phyloP scores from a whole-genome alignment of 2,797 vertebrate genomes.

The Lagorchestes hirsutus region DNA sequence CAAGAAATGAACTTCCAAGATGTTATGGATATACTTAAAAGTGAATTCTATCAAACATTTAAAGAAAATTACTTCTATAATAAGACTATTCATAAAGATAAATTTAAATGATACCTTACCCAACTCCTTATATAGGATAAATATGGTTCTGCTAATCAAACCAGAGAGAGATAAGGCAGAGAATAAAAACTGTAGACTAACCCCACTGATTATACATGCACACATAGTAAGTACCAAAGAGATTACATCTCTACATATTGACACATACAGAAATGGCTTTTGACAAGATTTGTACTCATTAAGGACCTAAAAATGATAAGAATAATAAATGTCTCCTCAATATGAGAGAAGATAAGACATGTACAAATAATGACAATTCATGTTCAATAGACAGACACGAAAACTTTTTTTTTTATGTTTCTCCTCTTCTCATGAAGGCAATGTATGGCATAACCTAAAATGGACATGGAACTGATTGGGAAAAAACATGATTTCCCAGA shows the following conservation, averaged over 20 bases:
- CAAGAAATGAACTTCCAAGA: neutral
- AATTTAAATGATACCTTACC: neutral
- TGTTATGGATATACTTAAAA: neutral
- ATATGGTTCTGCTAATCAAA: neutral
- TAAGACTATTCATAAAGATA: neutral
- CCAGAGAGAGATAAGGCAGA: neutral
- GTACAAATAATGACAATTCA: neutral
- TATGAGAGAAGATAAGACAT: neutral
- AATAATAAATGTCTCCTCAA: neutral
- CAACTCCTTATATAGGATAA: neutral
- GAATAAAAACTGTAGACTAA: neutral
- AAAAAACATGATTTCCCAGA: neutral
- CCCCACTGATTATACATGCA: neutral
- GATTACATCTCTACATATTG: neutral
- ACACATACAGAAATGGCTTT: neutral
- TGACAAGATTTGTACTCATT: neutral
- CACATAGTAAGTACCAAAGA: neutral
- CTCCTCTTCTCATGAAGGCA: neutral
- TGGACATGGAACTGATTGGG: neutral
- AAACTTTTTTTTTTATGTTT: neutral
- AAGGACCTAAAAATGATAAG: neutral
- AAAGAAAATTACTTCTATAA: neutral
- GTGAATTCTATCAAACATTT: neutral
- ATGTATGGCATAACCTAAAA: neutral
- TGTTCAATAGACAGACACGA: neutral